Evolutionary conservation across 2,888 invertebrate species (phyloP), one percentile per base, ranked within the genome.

Genomic region (Stratiomys singularior): DNA sequence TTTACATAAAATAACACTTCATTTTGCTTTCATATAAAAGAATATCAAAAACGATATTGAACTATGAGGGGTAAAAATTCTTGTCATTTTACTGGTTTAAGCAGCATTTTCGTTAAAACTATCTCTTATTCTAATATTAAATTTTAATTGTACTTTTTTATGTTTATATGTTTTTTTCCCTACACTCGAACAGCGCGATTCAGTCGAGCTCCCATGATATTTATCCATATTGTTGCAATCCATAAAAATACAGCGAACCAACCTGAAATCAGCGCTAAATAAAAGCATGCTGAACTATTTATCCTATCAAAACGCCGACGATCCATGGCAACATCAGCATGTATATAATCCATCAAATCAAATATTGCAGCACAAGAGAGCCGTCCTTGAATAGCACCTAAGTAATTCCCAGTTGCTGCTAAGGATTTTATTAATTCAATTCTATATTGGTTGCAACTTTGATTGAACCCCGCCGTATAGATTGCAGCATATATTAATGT

Each of bases 331-430:
- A 86, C 85, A 81, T 93, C 92, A 72, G 93, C 91, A 79, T 93
- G 93, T 78, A 95, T 87, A 82, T 93, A 95, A 84, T 95, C 95
- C 93, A 95, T 93, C 84, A 93, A 95, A 86, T 95, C 95, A 82
- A 91, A 92, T 71, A 94, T 90, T 0, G 93, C 91, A 78, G 92
- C 91, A 84, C 95, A 95, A 0, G 90, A 88, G 1, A 95, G 86
- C 13, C 95, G 90, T 13, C 84, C 83, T 80, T 86, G 86, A 69
- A 87, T 84, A 1, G 86, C 86, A 0, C 85, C 85, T 4, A 87
- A 87, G 77, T 86, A 85, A 79, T 86, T 85, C 30, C 88, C 87
- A 30, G 85, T 83, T 0, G 87, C 87, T 78, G 86, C 85, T 21
- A 86, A 84, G 79, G 86, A 89, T 84, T 90, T 90, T 52, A 93